Base-by-base conservation (phyloP, 2,113 vertebrate genomes). In the Rhinoderma darwinii region DNA sequence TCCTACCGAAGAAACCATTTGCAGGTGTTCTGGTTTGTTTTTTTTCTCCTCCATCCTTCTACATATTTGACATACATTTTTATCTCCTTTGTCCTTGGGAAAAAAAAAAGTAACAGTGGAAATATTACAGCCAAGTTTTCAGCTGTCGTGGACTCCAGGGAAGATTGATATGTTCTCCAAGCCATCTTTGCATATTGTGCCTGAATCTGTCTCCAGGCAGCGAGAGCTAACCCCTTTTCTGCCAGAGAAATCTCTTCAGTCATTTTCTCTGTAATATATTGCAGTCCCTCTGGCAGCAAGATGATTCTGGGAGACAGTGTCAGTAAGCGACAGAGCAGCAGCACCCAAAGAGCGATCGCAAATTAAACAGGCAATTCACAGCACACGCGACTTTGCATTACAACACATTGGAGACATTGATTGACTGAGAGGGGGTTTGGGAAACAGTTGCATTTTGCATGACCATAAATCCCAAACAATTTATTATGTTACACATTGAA, bases 41-140 rank as follows among this genome's bases (percentile, higher is more conserved):
- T 88, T 91, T 89, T 89, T 87, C 91, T 91, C 47, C 56, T 92
- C 92, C 91, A 90, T 88, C 89, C 93, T 94, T 92, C 93, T 93
- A 93, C 90, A 90, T 92, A 92, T 89, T 89, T 94, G 92, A 93
- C 93, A 93, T 94, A 95, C 90, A 92, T 97, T 95, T 82, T 96
- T 89, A 93, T 95, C 93, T 96, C 92, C 91, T 95, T 96, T 94
- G 94, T 97, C 95, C 96, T 96, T 96, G 94, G 93, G 92, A 92
- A 93, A 92, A 92, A n/a, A n/a, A 93, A 92, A 92, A 92, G 90
- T 92, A 90, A 92, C 93, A 94, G 92, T 95, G 93, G 94, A 96
- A 95, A 94, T 90, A 90, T 90, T 93, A 91, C 91, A 93, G 94
- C 91, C 88, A 90, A 92, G 91, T 94, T 96, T 95, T 96, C 95